Evolutionary conservation across 1,140 invertebrate genomes (phyloP).

Genomic region (Bradysia coprophila): DNA sequence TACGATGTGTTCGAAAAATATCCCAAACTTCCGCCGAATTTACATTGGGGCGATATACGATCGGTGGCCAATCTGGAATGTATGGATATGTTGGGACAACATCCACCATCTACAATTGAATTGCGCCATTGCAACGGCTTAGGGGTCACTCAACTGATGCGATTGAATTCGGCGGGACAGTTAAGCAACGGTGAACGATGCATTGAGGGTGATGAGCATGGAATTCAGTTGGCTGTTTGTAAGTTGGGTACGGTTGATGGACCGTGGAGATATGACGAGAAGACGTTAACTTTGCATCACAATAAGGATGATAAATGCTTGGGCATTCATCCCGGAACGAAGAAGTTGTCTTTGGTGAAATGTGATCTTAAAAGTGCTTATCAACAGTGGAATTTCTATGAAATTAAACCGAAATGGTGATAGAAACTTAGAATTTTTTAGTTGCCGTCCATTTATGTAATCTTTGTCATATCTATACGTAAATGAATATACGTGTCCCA

Average conservation of each 20-base stretch:
- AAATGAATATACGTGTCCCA: too few species aligned
- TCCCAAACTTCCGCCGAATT: conserved; percentile 84
- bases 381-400: conserved; percentile 73
- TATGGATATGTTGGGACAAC: conserved; percentile 76
- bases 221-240: conserved; percentile 76
- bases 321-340: conserved; percentile 65
- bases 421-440: too few species aligned
- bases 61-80: conserved; percentile 62
- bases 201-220: conserved; percentile 69
- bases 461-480: too few species aligned
- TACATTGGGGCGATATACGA: conserved; percentile 83
- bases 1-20: conserved; percentile 90
- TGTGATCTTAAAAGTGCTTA: conserved; percentile 74
- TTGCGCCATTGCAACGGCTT: conserved; percentile 69
- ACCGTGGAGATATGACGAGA: conserved; percentile 75
- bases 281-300: conserved; percentile 57
- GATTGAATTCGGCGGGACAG: conserved; percentile 87
- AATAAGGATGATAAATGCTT: conserved; percentile 66
- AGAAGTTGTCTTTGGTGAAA: conserved; percentile 51
- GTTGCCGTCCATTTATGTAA: too few species aligned
- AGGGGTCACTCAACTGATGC: conserved; percentile 88
- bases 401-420: conserved; percentile 30
- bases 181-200: conserved; percentile 90
- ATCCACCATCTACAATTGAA: conserved; percentile 71
- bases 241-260: conserved; percentile 80